phyloP scores from a whole-genome alignment of 2,113 vertebrate species.

The Salvelinus fontinalis region DNA sequence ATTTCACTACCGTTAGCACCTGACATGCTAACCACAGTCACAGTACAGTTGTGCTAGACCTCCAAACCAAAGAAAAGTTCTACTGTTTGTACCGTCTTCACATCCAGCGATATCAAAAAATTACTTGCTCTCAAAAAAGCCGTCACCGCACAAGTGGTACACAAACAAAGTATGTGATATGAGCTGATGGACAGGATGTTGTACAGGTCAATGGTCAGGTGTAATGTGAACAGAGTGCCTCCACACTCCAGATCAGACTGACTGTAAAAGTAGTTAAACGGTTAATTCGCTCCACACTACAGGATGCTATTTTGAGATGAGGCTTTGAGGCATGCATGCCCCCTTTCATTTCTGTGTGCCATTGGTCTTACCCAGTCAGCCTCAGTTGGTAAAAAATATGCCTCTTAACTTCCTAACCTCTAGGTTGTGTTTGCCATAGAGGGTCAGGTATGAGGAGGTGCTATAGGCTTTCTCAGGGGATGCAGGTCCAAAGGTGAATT shows the following conservation, averaged over 20 bases:
- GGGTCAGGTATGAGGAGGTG: not conserved
- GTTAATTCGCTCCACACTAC: not conserved
- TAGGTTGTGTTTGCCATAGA: slow-evolving; percentile 28
- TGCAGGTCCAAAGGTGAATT: slow-evolving; percentile 1
- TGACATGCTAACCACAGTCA: no score
- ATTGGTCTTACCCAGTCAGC: slow-evolving; percentile 8
- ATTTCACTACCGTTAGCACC: no score
- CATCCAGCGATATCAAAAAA: no score
- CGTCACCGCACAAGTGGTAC: no score
- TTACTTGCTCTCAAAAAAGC: no score
- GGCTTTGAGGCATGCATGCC: slow-evolving; percentile 36
- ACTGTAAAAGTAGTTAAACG: slow-evolving; percentile 11
- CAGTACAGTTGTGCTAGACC: no score
- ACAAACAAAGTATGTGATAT: not conserved
- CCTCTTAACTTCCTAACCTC: slow-evolving; percentile 18
- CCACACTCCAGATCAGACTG: slow-evolving; percentile 33
- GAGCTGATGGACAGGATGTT: slow-evolving; percentile 56
- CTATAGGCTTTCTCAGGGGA: not conserved
- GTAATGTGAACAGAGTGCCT: slow-evolving; percentile 55
- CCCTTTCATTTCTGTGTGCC: slow-evolving; percentile 18
- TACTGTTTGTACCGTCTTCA: no score
- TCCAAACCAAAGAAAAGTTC: no score
- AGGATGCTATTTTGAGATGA: not conserved
- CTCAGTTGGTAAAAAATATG: slow-evolving; percentile 15
- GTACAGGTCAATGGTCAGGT: slow-evolving; percentile 51